Evolutionary conservation across 1,140 invertebrate species (phyloP).

Genomic region (Brachionus koreanus): DNA sequence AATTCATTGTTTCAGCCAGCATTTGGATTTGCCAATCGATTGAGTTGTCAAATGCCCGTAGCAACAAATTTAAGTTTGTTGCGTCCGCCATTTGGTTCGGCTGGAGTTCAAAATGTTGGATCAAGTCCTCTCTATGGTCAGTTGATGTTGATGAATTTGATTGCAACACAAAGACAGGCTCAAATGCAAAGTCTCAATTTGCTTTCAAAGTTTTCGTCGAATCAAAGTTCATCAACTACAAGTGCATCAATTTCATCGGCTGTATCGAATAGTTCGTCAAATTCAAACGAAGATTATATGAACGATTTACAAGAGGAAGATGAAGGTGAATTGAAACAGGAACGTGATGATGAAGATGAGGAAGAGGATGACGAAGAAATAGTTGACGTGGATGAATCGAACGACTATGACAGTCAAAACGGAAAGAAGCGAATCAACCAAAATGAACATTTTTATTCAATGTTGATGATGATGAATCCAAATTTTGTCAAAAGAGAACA

Average conservation of each 20-base stretch:
- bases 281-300: slow-evolving; percentile 7
- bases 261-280: not conserved
- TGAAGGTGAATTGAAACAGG: not conserved
- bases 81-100: not conserved
- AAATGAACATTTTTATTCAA: not conserved
- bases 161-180: slow-evolving; percentile 7
- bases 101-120: not conserved
- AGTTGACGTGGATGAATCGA: not conserved
- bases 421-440: not conserved
- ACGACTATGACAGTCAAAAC: not conserved
- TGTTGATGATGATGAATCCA: slow-evolving; percentile 36
- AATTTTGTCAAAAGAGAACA: not conserved
- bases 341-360: not conserved
- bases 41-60: not conserved
- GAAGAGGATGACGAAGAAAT: not conserved
- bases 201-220: not conserved
- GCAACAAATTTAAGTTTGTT: not conserved
- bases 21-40: not conserved
- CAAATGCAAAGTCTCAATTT: not conserved
- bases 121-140: not conserved
- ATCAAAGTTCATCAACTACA: slow-evolving; percentile 25
- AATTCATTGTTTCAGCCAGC: not conserved
- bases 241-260: slow-evolving; percentile 23
- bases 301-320: not conserved
- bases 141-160: slow-evolving; percentile 1